Conservation (phyloP, 1,140 invertebrate species). For the Heliconius nattereri region DNA sequence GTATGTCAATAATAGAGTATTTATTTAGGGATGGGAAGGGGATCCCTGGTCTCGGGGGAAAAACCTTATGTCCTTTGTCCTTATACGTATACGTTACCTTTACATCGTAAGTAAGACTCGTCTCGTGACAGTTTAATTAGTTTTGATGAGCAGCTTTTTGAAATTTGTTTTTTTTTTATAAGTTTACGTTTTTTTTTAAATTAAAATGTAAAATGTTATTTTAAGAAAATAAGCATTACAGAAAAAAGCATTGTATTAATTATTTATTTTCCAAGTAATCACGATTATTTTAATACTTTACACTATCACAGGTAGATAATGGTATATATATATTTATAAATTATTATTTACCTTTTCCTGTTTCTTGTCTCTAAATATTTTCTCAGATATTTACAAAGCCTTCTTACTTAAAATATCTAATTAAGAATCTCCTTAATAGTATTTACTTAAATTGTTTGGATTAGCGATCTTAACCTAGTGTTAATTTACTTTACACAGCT, state of each 20-base stretch:
- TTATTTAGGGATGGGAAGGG: constrained; percentile 45
- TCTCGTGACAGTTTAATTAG: neutral
- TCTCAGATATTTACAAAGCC: neutral
- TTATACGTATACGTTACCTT: constrained; percentile 27
- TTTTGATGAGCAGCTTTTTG: neutral
- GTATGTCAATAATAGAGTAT: constrained; percentile 44
- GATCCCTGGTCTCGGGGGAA: constrained; percentile 32
- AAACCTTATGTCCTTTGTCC: constrained; percentile 39
- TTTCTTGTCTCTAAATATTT: neutral
- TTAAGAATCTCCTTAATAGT: neutral
- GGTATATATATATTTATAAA: neutral
- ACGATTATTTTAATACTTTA: neutral
- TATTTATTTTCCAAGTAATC: neutral
- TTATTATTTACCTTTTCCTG: neutral
- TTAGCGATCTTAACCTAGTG: neutral
- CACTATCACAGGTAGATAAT: neutral
- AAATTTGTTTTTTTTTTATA: neutral
- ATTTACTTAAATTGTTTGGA: neutral
- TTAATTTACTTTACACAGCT: neutral
- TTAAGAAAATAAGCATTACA: too few relatives aligned
- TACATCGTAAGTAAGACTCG: neutral
- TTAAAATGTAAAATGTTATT: neutral
- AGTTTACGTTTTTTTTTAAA: neutral
- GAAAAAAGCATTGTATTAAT: too few relatives aligned
- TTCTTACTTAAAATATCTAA: neutral